Base-by-base conservation (phyloP, 1,140 invertebrate species). In the Nephotettix cincticeps region DNA sequence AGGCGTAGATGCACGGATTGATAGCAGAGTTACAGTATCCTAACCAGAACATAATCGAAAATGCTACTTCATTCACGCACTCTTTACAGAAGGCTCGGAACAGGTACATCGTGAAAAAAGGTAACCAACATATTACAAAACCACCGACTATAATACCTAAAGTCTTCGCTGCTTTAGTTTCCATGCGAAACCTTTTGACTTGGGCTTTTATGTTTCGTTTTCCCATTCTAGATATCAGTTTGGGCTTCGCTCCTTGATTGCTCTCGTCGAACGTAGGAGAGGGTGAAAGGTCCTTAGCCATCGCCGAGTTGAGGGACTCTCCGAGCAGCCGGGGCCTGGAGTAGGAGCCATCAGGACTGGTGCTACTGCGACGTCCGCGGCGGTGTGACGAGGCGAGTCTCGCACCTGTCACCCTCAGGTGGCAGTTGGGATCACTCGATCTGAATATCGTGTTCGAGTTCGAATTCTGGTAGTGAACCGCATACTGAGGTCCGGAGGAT, bases 21-120 rank as follows among this genome's bases (percentile, higher is more conserved):
- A 97, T 91, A 25, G 95, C 95, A 13, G 93, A 96, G 81, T 99
- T 99, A 79, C 94, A 95, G 80, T 99, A 99, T 1, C 97, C 97
- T 27, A 99, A 85, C 96, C 96, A 99, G 81, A 98, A 98, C 6
- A 98, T 87, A 0, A 98, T 88, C 45, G 92, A 96, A 82, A 98
- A 96, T 36, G 95, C 82, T 51, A 93, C 85, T 0, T 89, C 87
- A 67, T 91, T 87, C 32, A 95, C 93, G 80, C 92, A 94, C 66
- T 89, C 86, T 1, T 86, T 86, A 74, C 91, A 94, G 78, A 97
- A 95, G 0, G 92, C 93, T 65, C 92, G 85, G 25, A 94, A 86
- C 28, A 97, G 84, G 80, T 98, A 98, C 84, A 96, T 90, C 6
- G 92, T 94, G 84, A 98, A 98, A 84, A 98, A 98, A 0, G 95